phyloP scores from a whole-genome alignment of 2,888 invertebrate genomes.

The Pterostichus niger region DNA sequence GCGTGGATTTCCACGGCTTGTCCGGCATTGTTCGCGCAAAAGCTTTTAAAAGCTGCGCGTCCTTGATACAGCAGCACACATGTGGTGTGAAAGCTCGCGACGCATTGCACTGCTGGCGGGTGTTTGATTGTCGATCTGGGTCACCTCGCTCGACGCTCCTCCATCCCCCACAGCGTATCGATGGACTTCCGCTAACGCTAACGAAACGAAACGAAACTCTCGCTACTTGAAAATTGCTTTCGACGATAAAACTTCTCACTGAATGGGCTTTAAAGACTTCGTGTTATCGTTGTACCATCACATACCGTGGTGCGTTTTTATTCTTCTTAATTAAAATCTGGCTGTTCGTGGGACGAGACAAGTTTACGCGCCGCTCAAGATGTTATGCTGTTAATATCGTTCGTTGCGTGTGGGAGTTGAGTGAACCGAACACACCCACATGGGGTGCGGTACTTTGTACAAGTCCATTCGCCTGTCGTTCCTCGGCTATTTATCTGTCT shows the following conservation, averaged over 20 bases:
- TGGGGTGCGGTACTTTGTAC: slow-evolving; percentile 55
- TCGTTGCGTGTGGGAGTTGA: slow-evolving; percentile 49
- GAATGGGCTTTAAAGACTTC: neutral
- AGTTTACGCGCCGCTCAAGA: slow-evolving; percentile 11
- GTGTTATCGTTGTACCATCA: too few relatives aligned
- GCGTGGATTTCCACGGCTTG: slow-evolving; percentile 6
- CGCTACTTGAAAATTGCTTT: slow-evolving; percentile 25
- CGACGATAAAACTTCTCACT: neutral
- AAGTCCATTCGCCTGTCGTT: slow-evolving; percentile 49
- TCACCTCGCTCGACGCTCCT: neutral
- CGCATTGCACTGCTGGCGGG: neutral
- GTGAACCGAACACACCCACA: slow-evolving; percentile 35
- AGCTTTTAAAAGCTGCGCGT: slow-evolving; percentile 64
- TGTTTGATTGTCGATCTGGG: slow-evolving; percentile 55
- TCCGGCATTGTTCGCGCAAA: slow-evolving; percentile 55
- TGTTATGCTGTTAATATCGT: slow-evolving; percentile 48
- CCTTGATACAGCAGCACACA: slow-evolving; percentile 38
- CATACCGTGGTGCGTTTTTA: neutral
- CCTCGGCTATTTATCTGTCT: slow-evolving; percentile 48
- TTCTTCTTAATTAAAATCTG: slow-evolving; percentile 38
- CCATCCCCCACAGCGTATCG: neutral
- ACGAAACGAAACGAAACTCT: too few relatives aligned
- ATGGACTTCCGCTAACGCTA: slow-evolving; percentile 3
- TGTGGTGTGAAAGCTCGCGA: slow-evolving; percentile 45
- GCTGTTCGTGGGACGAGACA: slow-evolving; percentile 16